Conservation (phyloP, 2,888 invertebrate genomes). For the Synergus gifuensis region DNA sequence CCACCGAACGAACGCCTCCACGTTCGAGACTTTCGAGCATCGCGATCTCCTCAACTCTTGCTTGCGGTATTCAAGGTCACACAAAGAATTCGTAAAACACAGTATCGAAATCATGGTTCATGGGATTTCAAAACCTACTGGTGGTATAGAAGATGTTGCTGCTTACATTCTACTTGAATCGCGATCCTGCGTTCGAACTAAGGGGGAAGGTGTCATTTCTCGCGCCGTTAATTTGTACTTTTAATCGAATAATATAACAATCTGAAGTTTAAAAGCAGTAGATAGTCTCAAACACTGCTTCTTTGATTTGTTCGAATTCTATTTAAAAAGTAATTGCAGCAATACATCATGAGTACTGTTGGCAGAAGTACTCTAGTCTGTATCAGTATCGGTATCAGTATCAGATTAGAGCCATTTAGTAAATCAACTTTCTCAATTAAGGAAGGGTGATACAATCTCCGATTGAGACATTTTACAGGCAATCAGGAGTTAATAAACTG, state of each 20-base stretch:
- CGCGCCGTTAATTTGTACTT: no score
- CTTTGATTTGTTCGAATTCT: no score
- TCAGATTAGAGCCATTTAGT: background rate
- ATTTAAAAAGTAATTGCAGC: no score
- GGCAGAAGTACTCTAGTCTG: no score
- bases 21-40: slow-evolving; percentile 67
- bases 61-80: slow-evolving; percentile 57
- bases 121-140: background rate
- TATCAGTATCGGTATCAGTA: background rate
- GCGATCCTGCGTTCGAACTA: no score
- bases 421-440: background rate
- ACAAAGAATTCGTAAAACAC: slow-evolving; percentile 48
- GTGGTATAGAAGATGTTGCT: background rate
- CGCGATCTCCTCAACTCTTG: slow-evolving; percentile 62
- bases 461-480: background rate
- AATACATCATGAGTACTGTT: no score
- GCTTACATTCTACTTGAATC: background rate
- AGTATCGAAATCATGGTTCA: background rate
- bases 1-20: slow-evolving; percentile 74
- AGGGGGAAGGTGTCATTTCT: no score
- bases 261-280: no score
- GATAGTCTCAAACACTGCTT: no score
- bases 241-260: no score
- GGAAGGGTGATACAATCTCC: background rate
- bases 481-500: background rate